phyloP scores from a whole-genome alignment of 2,797 vertebrate genomes.

The Neosalanx taihuensis region DNA sequence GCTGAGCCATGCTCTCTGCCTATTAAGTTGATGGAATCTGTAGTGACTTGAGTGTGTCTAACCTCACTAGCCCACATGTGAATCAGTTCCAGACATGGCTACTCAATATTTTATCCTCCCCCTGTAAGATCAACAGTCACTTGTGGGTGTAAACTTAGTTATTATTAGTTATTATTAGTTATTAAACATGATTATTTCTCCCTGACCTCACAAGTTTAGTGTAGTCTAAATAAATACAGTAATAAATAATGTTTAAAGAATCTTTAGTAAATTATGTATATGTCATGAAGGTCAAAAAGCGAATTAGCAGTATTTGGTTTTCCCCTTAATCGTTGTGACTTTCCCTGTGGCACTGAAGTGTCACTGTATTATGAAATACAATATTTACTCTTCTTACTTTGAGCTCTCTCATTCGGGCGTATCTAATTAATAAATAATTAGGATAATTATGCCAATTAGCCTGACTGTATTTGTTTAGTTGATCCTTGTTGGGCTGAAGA shows the following conservation, averaged over 20 bases:
- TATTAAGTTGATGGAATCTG: constrained; percentile 57
- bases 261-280: too few species aligned
- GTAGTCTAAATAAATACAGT: background rate
- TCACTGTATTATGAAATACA: constrained; percentile 49
- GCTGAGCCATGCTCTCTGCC: constrained; percentile 44
- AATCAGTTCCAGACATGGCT: constrained; percentile 44
- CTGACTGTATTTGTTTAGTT: constrained; percentile 54
- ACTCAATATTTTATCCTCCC: constrained; percentile 34
- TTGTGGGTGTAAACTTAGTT: background rate
- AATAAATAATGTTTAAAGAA: too few species aligned
- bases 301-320: constrained; percentile 1
- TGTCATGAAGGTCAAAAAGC: too few species aligned
- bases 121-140: background rate
- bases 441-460: constrained; percentile 66
- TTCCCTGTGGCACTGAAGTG: constrained; percentile 29
- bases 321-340: constrained; percentile 21
- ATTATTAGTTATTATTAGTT: background rate
- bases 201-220: background rate
- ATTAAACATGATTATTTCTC: background rate
- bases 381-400: constrained; percentile 59
- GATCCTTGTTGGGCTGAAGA: constrained; percentile 43
- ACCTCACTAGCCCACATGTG: constrained; percentile 44
- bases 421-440: constrained; percentile 73
- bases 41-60: constrained; percentile 46
- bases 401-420: constrained; percentile 47